Percentiles rank a stretch among this genome's conserved stretches.
Evolutionary conservation across 2,113 vertebrate species (phyloP).

Genomic region (Camelus bactrianus): DNA sequence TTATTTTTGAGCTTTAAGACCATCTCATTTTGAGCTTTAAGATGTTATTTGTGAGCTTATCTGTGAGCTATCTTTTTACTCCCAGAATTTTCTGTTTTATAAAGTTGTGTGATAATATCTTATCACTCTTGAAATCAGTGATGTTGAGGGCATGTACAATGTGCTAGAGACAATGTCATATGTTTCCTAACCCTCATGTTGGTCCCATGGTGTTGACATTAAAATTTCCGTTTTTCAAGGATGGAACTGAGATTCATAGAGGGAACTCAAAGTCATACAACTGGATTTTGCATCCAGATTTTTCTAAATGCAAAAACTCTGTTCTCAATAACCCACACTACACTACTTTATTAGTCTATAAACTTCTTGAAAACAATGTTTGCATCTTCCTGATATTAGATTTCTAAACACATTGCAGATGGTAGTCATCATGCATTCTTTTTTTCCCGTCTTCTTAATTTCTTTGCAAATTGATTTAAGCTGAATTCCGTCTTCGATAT

Average conservation of each 20-base stretch:
- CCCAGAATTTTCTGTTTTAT: not conserved
- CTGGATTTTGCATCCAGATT: not conserved
- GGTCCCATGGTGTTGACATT: not conserved
- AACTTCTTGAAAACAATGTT: not conserved
- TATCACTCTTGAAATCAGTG: not conserved
- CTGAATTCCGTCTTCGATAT: not conserved
- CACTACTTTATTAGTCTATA: not conserved
- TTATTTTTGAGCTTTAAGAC: not conserved
- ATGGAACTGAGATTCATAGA: not conserved
- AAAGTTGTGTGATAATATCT: not conserved
- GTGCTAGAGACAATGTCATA: not conserved
- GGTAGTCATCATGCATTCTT: not conserved
- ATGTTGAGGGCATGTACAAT: not conserved
- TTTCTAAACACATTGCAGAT: not conserved
- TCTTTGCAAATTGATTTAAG: slow-evolving; percentile 36
- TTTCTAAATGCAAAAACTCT: not conserved
- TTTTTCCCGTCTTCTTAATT: not conserved
- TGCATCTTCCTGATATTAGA: not conserved
- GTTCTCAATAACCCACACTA: not conserved
- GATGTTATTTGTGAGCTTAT: not conserved
- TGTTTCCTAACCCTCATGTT: not conserved
- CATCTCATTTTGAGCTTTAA: not conserved
- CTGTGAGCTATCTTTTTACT: not conserved
- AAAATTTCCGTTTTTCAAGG: not conserved
- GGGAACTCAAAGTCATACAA: not conserved